A percentile compares a stretch with the other conserved stretches of the same genome.
Conservation (phyloP, 2,888 invertebrate species). For the Labia minor region DNA sequence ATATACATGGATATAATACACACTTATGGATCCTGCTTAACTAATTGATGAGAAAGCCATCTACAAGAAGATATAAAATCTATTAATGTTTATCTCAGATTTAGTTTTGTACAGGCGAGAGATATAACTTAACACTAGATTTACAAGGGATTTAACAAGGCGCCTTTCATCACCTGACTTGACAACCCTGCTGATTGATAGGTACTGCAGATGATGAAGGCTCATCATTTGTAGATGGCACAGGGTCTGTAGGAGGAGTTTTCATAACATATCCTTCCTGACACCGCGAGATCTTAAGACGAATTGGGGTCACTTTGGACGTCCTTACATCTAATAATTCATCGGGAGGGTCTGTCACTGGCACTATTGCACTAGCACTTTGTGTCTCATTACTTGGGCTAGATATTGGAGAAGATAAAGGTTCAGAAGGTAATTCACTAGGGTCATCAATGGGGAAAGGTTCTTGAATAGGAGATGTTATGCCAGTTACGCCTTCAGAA, state of each 20-base stretch:
- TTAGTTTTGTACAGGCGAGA: conserved; percentile 30
- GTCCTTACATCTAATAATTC: conserved; percentile 43
- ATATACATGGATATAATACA: conserved; percentile 5
- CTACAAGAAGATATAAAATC: conserved; percentile 30
- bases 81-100: conserved; percentile 34
- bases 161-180: conserved; percentile 67
- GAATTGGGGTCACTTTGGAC: conserved; percentile 63
- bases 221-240: conserved; percentile 31
- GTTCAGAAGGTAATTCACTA: conserved; percentile 20
- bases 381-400: conserved; percentile 19
- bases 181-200: conserved; percentile 56
- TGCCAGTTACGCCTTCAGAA: neutral
- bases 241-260: conserved; percentile 33
- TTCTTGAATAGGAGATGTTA: neutral
- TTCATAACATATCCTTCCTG: conserved; percentile 57
- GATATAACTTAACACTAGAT: conserved; percentile 31
- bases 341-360: conserved; percentile 13
- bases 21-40: conserved; percentile 3
- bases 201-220: conserved; percentile 32
- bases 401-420: neutral
- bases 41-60: conserved; percentile 25
- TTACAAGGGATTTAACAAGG: conserved; percentile 27
- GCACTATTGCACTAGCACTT: conserved; percentile 13
- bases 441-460: conserved; percentile 19
- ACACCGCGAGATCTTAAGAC: conserved; percentile 71